Evolutionary conservation across 2,888 invertebrate genomes (phyloP).

Genomic region (Nephrotoma appendiculata): DNA sequence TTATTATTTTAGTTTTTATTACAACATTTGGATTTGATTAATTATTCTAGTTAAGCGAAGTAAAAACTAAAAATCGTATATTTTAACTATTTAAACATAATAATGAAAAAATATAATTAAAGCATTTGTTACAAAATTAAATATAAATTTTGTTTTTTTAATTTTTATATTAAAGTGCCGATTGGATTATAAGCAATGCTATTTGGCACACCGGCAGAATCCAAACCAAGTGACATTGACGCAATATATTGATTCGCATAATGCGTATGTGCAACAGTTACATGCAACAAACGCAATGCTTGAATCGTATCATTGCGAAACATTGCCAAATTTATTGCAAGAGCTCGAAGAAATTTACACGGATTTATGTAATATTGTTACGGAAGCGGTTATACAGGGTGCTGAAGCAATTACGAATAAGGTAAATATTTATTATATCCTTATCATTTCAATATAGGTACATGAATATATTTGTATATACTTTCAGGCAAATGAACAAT

Average conservation of each 20-base stretch:
- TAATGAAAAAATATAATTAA: not conserved
- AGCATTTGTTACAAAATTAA: not conserved
- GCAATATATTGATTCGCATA: constrained; percentile 81
- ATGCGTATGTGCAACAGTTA: constrained; percentile 83
- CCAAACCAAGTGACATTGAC: constrained; percentile 55
- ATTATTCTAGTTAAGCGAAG: not conserved
- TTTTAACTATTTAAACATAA: not conserved
- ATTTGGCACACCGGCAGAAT: constrained; percentile 59
- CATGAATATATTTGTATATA: not conserved
- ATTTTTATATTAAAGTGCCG: constrained; percentile 50
- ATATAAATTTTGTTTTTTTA: too few relatives aligned
- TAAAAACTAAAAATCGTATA: not conserved
- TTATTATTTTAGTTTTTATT: not conserved
- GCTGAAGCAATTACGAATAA: constrained; percentile 70
- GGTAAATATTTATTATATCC: constrained; percentile 35
- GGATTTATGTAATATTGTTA: constrained; percentile 74
- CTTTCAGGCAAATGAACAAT: constrained; percentile 61
- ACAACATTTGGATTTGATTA: not conserved
- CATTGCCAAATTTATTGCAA: constrained; percentile 74
- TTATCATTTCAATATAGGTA: not conserved
- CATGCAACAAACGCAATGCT: constrained; percentile 88
- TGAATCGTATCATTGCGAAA: constrained; percentile 73
- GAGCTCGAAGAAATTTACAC: constrained; percentile 88
- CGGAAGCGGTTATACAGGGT: constrained; percentile 77
- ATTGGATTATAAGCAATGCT: constrained; percentile 74